These are phyloP conservation scores for Malaclemys terrapin DNA, from an alignment of 2,113 vertebrate species.

Conservation along the genomic window DNA sequence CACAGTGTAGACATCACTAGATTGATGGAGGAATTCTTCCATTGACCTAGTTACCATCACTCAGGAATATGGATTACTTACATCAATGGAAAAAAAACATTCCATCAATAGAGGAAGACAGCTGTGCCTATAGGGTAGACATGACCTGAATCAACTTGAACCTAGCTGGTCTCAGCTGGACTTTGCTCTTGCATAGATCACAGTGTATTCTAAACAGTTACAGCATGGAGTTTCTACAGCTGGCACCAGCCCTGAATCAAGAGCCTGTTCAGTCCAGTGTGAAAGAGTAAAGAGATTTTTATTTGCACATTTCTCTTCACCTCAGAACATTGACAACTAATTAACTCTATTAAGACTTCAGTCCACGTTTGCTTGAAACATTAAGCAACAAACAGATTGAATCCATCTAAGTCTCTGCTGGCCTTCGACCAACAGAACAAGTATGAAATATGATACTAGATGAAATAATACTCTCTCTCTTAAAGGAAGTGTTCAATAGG, in stretches of 20 bases:
- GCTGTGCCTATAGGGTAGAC: neutral
- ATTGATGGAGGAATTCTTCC: neutral
- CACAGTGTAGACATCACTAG: neutral
- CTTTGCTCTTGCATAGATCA: neutral
- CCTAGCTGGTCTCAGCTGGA: neutral
- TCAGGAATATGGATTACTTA: neutral
- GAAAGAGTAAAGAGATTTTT: neutral
- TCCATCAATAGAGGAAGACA: too few species aligned
- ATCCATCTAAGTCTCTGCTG: conserved; percentile 4
- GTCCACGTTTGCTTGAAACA: conserved; percentile 10
- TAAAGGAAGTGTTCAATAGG: neutral
- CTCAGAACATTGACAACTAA: conserved; percentile 34
- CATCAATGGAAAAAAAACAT: neutral
- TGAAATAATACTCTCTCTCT: neutral
- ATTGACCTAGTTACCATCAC: neutral
- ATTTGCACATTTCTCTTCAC: neutral
- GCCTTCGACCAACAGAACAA: neutral
- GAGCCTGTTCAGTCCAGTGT: neutral
- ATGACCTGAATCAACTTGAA: neutral
- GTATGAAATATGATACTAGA: neutral
- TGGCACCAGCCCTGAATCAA: neutral
- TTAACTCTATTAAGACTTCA: conserved; percentile 19
- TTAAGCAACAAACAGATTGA: conserved; percentile 25
- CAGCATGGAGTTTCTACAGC: neutral
- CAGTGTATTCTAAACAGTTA: neutral